These are phyloP conservation scores for Chaunax sp. DNA, from an alignment of 2,797 vertebrate genomes.

Conservation along the genomic window DNA sequence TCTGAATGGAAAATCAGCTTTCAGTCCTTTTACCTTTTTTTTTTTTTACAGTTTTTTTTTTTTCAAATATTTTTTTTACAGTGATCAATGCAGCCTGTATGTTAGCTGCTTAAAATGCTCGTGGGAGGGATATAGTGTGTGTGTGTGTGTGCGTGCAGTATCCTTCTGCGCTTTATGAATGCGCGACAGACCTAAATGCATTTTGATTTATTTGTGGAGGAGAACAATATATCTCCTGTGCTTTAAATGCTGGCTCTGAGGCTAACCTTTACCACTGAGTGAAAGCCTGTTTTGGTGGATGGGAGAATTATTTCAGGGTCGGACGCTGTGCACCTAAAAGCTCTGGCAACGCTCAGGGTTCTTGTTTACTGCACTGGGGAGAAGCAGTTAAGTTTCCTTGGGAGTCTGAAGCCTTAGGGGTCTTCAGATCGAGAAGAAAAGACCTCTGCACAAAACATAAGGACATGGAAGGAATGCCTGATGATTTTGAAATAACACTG, in stretches of 20 bases:
- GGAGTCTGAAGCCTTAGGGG: constrained; percentile 31
- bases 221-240: constrained; percentile 60
- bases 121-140: constrained; percentile 26
- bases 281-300: constrained; percentile 39
- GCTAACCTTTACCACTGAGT: constrained; percentile 69
- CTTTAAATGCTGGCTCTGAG: constrained; percentile 64
- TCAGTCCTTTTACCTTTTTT: no score
- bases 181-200: constrained; percentile 54
- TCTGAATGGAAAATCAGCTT: no score
- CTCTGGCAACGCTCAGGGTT: constrained; percentile 45
- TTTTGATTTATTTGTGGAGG: constrained; percentile 70
- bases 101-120: constrained; percentile 36
- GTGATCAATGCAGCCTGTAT: constrained; percentile 55
- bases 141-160: constrained; percentile 18
- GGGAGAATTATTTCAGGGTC: constrained; percentile 69
- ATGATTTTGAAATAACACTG: not conserved
- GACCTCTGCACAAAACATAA: not conserved
- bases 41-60: no score
- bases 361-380: constrained; percentile 49
- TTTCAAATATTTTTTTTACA: constrained; percentile 42
- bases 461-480: not conserved
- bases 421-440: constrained; percentile 10
- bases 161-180: constrained; percentile 44
- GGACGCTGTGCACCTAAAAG: constrained; percentile 57
- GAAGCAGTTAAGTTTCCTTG: constrained; percentile 23